Evolutionary conservation across 2,797 vertebrate genomes (phyloP), one percentile per base, ranked within the genome.

Genomic region (Microtus californicus): DNA sequence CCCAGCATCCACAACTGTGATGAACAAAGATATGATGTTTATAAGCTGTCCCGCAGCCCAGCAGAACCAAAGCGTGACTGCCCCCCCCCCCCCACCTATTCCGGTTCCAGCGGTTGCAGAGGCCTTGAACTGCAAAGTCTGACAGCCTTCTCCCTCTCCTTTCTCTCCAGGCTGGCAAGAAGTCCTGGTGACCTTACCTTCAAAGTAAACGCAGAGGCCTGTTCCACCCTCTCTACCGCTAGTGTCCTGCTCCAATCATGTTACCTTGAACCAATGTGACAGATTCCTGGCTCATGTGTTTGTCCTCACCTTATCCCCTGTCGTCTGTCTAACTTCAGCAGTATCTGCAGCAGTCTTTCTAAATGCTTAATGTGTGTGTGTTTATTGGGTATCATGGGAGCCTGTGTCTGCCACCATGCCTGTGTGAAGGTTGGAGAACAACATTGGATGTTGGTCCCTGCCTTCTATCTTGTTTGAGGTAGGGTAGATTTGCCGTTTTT

Each of bases 131-230:
- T 40, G 34, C n/a, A 27, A 23, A 74, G 21, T 74, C 71, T 19
- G 0, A 6, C 0, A 2, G 21, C 31, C 5, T 59, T 31, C 12
- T 27, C 19, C 2, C 2, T 19, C 6, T 56, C 40, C 74, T 82
- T 19, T 10, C n/a, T 63, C 25, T 61, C 29, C 29, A 87, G 65
- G n/a, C 6, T 43, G 23, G 82, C 54, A 69, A 76, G 83, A 89
- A 74, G 25, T 87, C 43, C 89, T 74, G 11, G n/a, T 31, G 45
- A 54, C 14, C 78, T 67, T 88, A 7, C 54, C 45, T 85, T 81
- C 54, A 74, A 65, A 92, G 71, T 37, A 54, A 11, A 17, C 34
- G 23, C 69, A 82, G 78, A 92, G 67, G 51, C 87, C 17, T 45
- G 14, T 78, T 12, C 37, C 19, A 27, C 4, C 19, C n/a, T 7